Conservation (phyloP, 1,140 invertebrate genomes). For the Amphibalanus amphitrite region DNA sequence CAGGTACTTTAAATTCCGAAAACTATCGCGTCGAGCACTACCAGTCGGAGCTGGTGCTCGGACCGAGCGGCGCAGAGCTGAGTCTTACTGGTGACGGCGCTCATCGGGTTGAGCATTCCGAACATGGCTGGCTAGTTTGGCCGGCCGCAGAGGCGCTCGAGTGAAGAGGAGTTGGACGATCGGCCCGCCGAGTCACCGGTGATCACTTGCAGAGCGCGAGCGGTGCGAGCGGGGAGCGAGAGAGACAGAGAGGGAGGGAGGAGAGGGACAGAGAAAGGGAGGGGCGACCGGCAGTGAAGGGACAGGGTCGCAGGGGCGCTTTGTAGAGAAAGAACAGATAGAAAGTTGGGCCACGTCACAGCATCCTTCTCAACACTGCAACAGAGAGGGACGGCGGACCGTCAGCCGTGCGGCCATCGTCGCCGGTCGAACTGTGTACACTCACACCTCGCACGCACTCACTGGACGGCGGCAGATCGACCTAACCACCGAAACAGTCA, state of each 20-base stretch:
- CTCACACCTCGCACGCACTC: too few species aligned
- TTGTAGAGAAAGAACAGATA: conserved; percentile 5
- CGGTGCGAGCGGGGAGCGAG: conserved; percentile 7
- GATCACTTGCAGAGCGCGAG: conserved; percentile 4
- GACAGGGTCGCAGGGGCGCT: conserved; percentile 6
- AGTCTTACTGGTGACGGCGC: conserved; percentile 20
- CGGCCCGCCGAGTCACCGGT: conserved; percentile 7
- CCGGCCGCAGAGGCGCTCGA: conserved; percentile 6
- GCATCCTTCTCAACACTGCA: not conserved
- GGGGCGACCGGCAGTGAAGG: not conserved
- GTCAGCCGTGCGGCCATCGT: too few species aligned
- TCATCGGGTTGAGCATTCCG: conserved; percentile 19
- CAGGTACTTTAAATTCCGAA: too few species aligned
- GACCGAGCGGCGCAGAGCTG: too few species aligned
- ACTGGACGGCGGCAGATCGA: too few species aligned
- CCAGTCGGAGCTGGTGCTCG: too few species aligned
- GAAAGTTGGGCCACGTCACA: not conserved
- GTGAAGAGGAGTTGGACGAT: not conserved
- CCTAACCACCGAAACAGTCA: too few species aligned
- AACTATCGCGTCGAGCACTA: too few species aligned
- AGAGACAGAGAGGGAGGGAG: conserved; percentile 9
- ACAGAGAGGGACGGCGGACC: not conserved
- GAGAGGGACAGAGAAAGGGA: conserved; percentile 4
- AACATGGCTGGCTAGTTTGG: conserved; percentile 13
- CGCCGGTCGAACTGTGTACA: too few species aligned